Evolutionary conservation across 2,113 vertebrate genomes (phyloP), one percentile per base, ranked within the genome.

Genomic region (Orycteropus afer): DNA sequence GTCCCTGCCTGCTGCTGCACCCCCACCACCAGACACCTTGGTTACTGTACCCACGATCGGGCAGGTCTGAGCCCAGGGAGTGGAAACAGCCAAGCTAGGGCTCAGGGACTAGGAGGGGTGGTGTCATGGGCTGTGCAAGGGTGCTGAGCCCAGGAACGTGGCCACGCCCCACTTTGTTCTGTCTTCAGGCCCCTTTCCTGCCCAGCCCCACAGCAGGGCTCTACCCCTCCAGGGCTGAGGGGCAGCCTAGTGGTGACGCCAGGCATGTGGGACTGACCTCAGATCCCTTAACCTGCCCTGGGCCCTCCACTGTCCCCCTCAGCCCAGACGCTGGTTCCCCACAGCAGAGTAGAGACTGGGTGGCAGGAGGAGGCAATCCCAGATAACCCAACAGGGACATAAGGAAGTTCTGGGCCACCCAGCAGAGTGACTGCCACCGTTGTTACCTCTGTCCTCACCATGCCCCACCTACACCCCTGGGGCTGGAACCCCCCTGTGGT

Each of bases 221-320:
- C 5, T 6, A 18, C 49, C 53, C 29, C 20, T 32, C 7, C 8
- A 12, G 13, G 18, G 8, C 37, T 53, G 51, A 53, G 12, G 51
- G 51, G 51, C 51, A 53, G 51, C 14, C 51, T 53, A 15, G 51
- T 61, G 59, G 59, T 61, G 59, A 29, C 25, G 23, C 59, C 25
- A 5, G 59, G 4, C 59, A 61, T 25, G 7, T n/a, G n/a, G n/a
- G n/a, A n/a, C n/a, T n/a, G n/a, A n/a, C n/a, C n/a, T n/a, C n/a
- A n/a, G n/a, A n/a, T n/a, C 17, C 40, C 9, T 37, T 6, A 1
- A n/a, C 18, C 17, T 51, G 8, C 20, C 27, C 2, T 0, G 20
- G 49, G 27, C 61, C 42, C 40, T 51, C 49, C n/a, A 11, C 23
- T 5, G 2, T 4, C 34, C 20, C 7, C 67, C 29, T 12, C 27